phyloP scores from a whole-genome alignment of 2,888 invertebrate species.

The Cotesia congregata region DNA sequence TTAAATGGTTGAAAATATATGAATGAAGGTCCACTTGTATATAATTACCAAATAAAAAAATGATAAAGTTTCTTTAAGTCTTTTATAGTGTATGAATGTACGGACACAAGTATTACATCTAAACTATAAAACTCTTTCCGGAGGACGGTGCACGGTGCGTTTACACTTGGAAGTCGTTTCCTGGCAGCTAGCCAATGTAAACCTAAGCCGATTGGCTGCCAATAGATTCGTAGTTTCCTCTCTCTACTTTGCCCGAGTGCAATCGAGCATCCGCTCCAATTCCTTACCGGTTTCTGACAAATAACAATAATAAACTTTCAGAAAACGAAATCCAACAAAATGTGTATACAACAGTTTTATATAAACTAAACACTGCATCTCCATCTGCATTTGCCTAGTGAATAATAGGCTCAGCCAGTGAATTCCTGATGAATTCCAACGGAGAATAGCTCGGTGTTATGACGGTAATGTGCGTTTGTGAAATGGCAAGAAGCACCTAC shows the following conservation, averaged over 20 bases:
- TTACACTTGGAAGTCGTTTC: constrained; percentile 20
- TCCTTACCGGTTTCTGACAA: neutral
- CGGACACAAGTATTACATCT: neutral
- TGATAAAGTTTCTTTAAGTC: no score
- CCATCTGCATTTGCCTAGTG: no score
- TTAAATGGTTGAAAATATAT: no score
- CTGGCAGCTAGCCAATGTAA: constrained; percentile 15
- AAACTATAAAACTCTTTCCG: constrained; percentile 8
- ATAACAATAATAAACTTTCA: neutral
- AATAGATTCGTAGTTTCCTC: constrained; percentile 11
- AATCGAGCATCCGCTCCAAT: neutral
- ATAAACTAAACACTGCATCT: neutral
- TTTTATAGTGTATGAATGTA: neutral
- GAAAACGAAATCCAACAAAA: neutral
- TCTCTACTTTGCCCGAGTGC: constrained; percentile 8
- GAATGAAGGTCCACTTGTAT: no score
- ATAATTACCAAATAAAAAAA: no score
- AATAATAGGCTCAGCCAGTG: neutral
- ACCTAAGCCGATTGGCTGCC: constrained; percentile 5
- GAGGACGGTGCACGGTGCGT: neutral
- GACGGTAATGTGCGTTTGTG: neutral
- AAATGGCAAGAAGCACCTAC: constrained; percentile 29
- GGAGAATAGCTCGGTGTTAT: neutral
- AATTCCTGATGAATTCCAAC: neutral
- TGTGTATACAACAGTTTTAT: neutral